Base-by-base conservation (phyloP, 2,113 vertebrate species). In the Seriola quinqueradiata region DNA sequence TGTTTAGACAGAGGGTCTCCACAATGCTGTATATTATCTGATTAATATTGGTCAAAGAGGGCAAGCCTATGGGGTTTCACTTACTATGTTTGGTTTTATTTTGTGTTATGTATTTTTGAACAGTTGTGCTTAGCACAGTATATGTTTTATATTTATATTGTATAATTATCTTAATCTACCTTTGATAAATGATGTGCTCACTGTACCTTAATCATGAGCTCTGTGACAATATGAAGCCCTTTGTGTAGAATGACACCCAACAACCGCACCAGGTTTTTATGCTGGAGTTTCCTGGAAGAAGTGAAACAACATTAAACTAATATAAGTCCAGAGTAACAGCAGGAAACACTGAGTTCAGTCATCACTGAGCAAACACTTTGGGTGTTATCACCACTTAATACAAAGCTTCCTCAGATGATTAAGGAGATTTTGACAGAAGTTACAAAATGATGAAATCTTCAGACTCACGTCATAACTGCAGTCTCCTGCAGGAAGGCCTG, bases 401-500 rank as follows among this genome's bases (percentile, higher is more conserved):
- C 0, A 19, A 4, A 55, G 8, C 17, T n/a, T 14, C 12, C 1
- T 10, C 7, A 17, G 23, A 50, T 13, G 3, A 16, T 34, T 11
- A 0, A 44, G n/a, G 10, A 46, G 8, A 23, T 74, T 77, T 25
- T 19, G 9, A 19, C 3, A 44, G 25, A 64, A 48, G 54, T 10
- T 57, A n/a, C 7, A 69, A 38, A n/a, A 12, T 28, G 38, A 50
- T 19, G 13, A 21, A 54, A 28, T 40, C 11, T 21, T 32, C n/a
- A 17, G 25, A 91, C 97, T 96, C 90, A 98, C 97, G 97, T 99
- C 97, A 99, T 98, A 60, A 97, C 96, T 0, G 96, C 93, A 0
- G 97, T 97, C 90, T 99, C 97, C 0, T 96, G 85, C 1, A 99
- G 93, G 92, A 99, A 98, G 75, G 96, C 95, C 89, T 98, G 97